Percentiles rank a stretch among this genome's conserved stretches.
phyloP scores from a whole-genome alignment of 2,113 vertebrate genomes.

The Acinonyx jubatus region DNA sequence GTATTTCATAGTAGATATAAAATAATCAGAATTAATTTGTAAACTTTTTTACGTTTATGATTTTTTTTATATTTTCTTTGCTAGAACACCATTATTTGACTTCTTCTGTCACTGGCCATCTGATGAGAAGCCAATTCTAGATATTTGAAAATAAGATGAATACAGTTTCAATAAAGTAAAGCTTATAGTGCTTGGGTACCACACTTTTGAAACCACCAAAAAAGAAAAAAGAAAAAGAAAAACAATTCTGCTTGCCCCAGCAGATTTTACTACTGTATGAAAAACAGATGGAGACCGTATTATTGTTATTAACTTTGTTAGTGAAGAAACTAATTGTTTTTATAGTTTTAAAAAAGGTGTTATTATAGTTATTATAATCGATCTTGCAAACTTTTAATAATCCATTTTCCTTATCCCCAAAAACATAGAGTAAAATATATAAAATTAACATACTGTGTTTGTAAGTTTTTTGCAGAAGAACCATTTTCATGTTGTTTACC shows the following conservation, averaged over 20 bases:
- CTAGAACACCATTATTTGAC: slow-evolving; percentile 1
- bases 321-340: slow-evolving; percentile 31
- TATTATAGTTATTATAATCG: slow-evolving; percentile 21
- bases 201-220: not conserved
- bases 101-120: not conserved
- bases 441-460: not conserved
- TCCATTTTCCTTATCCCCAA: not conserved
- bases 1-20: not conserved
- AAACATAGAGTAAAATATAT: not conserved
- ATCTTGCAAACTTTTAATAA: slow-evolving; percentile 25
- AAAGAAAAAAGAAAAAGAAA: not conserved
- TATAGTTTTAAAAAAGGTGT: not conserved
- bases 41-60: not conserved
- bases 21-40: not conserved
- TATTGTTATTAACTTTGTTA: not conserved
- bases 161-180: slow-evolving; percentile 37
- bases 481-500: slow-evolving; percentile 24
- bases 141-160: slow-evolving; percentile 20
- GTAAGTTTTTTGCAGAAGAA: not conserved
- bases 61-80: not conserved
- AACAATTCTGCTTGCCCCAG: not conserved
- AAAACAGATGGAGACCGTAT: not conserved
- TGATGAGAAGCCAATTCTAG: not conserved
- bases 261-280: not conserved
- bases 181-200: not conserved